Evolutionary conservation across 2,113 vertebrate genomes (phyloP), one percentile per base, ranked within the genome.

Genomic region (Rallus limicola): DNA sequence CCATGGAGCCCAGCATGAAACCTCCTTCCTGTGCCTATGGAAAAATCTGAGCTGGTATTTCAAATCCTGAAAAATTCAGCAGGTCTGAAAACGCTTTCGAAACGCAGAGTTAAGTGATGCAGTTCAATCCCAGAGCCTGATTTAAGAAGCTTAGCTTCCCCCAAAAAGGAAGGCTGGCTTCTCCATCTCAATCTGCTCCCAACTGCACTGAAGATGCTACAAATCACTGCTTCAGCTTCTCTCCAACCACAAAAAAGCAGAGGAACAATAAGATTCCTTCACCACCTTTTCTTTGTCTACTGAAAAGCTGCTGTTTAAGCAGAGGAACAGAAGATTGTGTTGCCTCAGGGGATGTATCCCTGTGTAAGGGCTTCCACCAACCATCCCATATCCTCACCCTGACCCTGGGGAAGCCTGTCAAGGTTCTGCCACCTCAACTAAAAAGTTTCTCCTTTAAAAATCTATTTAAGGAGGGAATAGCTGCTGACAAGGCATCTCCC

Each of bases 141-240:
- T 38, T 62, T 5, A 50, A 19, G 78, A 70, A 70, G 58, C n/a
- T 46, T 5, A 17, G 33, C 0, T 81, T 68, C 29, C 10, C 56
- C 24, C 24, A 20, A 36, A 60, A 60, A 67, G 40, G 44, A 33
- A 52, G 44, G 46, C 40, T 16, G 6, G 0, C 33, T 64, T 81
- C 85, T 60, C 9, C 88, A 10, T 40, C 92, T 31, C 88, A 15
- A 1, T 65, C 75, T 17, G 46, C 85, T 88, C 79, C 87, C 85
- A 17, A 0, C 6, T 11, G 71, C 13, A 50, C 29, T 50, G 28
- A 5, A 6, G 59, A 50, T 19, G 21, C 0, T 5, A 14, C 13
- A 21, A 75, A 59, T 7, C 4, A 2, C 69, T 16, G 4, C 18
- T 78, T 42, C 60, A 19, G 67, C 19, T 60, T 21, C 46, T 40